Evolutionary conservation across 2,113 vertebrate species (phyloP).

Genomic region (Aleadryas rufinucha): DNA sequence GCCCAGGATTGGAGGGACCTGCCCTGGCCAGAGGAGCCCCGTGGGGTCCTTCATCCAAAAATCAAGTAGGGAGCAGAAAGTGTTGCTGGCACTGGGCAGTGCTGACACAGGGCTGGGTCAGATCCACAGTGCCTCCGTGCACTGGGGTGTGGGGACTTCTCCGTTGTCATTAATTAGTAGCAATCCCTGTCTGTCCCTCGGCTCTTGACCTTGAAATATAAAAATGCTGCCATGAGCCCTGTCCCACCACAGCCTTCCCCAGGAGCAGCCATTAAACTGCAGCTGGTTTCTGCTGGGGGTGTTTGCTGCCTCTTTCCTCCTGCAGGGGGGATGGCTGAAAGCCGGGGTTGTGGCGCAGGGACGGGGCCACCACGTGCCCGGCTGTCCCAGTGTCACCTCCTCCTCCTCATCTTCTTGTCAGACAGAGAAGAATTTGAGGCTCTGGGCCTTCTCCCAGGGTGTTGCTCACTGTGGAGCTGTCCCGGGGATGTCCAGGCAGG

Average conservation of each 20-base stretch:
- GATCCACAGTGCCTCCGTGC: background rate
- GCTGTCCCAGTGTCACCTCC: background rate
- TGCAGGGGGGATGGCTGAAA: background rate
- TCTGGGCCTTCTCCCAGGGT: rapidly evolving
- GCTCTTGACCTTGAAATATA: background rate
- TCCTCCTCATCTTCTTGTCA: background rate
- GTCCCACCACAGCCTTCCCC: background rate
- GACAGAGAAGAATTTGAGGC: background rate
- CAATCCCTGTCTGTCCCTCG: background rate
- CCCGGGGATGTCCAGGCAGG: background rate
- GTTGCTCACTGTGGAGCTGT: background rate
- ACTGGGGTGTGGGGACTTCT: rapidly evolving
- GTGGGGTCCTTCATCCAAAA: background rate
- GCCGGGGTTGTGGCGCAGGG: rapidly evolving
- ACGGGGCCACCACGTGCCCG: rapidly evolving
- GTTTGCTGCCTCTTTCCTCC: background rate
- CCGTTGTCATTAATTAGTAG: background rate
- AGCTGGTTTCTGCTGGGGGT: background rate
- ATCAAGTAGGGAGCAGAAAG: rapidly evolving
- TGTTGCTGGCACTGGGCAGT: rapidly evolving
- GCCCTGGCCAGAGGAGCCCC: background rate
- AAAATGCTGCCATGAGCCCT: rapidly evolving
- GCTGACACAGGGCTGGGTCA: rapidly evolving
- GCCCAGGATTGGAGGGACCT: rapidly evolving
- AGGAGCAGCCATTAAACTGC: background rate